These are phyloP conservation scores for Cynoglossus semilaevis DNA, from an alignment of 2,113 vertebrate genomes.

Conservation along the genomic window DNA sequence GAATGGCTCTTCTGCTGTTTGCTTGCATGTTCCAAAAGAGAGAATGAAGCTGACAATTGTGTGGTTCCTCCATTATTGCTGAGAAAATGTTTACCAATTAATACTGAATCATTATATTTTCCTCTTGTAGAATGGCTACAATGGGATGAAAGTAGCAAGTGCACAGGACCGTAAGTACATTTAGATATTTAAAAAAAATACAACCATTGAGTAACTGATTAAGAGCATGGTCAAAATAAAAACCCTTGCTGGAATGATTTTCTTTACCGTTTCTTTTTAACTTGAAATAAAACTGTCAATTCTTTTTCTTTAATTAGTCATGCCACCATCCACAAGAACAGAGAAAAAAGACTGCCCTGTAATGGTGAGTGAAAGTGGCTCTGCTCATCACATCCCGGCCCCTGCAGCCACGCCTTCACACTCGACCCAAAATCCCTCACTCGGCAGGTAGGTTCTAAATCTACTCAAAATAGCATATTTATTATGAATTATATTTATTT, in stretches of 20 bases:
- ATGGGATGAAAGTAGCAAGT: constrained; percentile 78
- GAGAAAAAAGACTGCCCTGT: constrained; percentile 80
- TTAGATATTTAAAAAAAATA: constrained; percentile 11
- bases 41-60: background rate
- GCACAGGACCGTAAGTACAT: constrained; percentile 84
- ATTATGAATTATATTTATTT: background rate
- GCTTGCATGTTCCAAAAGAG: background rate
- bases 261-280: no score
- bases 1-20: background rate
- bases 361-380: constrained; percentile 72
- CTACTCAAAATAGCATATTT: background rate
- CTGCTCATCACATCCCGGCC: constrained; percentile 73
- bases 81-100: background rate
- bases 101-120: background rate
- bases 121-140: constrained; percentile 85
- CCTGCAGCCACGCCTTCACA: constrained; percentile 80
- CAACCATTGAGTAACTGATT: constrained; percentile 29
- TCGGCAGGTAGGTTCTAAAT: constrained; percentile 82
- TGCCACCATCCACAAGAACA: constrained; percentile 69
- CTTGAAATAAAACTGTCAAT: no score
- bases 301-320: constrained; percentile 59
- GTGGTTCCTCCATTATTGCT: background rate
- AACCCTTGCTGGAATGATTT: no score
- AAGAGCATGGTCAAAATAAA: no score
- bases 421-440: constrained; percentile 79